Evolutionary conservation across 2,888 invertebrate genomes (phyloP), one percentile per base, ranked within the genome.

Genomic region (Cheilosia variabilis): DNA sequence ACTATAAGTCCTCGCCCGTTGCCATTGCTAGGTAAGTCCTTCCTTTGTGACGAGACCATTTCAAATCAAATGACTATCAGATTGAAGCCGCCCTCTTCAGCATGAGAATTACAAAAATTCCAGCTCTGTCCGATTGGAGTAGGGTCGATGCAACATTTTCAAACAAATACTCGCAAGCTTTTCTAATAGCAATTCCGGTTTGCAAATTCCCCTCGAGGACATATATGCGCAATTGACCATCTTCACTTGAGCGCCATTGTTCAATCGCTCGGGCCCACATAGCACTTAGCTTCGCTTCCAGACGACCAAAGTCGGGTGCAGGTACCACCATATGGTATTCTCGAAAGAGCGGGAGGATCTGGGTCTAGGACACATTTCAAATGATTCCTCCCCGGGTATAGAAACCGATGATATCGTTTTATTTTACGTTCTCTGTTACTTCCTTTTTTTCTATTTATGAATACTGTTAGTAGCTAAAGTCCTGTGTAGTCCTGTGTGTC

Each of bases 211-310:
- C 10, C 19, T 17, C 17, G 47, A 17, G 17, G 9, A 19, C 17
- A 17, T 31, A 31, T 22, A 22, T 52, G 52, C 52, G 27, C 58
- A 71, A 50, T 34, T 58, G 71, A 47, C 50, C 50, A 47, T 50
- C n/a, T 2, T 10, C 58, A 22, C 50, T 50, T 57, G 3, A 60
- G 52, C 17, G 7, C 50, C 4, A 37, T 52, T 66, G 31, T 31
- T 50, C 4, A n/a, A 55, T 60, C 45, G 45, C 22, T 69, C 19
- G 83, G 79, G 73, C 58, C 66, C 79, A 78, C 83, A 79, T 72
- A 47, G 5, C 37, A 53, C 37, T 66, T 31, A 31, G 65, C 53
- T 68, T 31, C 45, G 45, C 47, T 69, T 58, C 22, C 69, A 45
- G 24, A 45, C 71, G 71, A 52, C 60, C 58, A 77, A 77, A 62